Evolutionary conservation across 23 tunicate genomes (phyloP).

Genomic region (Halocynthia roretzi): DNA sequence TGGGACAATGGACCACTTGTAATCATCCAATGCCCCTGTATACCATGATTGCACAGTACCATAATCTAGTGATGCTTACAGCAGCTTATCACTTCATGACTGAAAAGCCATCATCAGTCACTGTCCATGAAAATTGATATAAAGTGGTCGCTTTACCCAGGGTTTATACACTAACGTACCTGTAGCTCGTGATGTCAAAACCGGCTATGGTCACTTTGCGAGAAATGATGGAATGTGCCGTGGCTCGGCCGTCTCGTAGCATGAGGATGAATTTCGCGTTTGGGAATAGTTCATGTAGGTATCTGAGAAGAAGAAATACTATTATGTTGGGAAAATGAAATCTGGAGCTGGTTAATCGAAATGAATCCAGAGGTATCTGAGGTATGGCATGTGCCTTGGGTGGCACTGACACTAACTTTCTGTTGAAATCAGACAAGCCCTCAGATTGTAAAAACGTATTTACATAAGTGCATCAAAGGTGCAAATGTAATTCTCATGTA

Average conservation of each 20-base stretch:
- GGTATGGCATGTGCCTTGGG: no score
- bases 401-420: no score
- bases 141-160: not conserved
- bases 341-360: not conserved
- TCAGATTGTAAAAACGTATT: no score
- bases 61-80: not conserved
- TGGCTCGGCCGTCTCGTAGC: conserved; percentile 92
- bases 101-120: no score
- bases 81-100: not conserved
- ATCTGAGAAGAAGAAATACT: conserved; percentile 22
- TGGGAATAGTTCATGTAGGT: conserved; percentile 71
- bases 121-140: not conserved
- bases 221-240: conserved; percentile 83
- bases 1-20: no score
- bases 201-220: conserved; percentile 92
- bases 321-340: not conserved
- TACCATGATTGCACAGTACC: not conserved
- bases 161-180: conserved; percentile 7
- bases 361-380: no score
- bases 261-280: conserved; percentile 72
- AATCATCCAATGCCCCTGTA: no score
- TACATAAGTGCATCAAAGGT: no score
- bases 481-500: no score
- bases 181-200: conserved; percentile 78
- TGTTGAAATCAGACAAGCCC: no score